Evolutionary conservation across 2,113 vertebrate genomes (phyloP).

Genomic region (Colistium nudipinnis): DNA sequence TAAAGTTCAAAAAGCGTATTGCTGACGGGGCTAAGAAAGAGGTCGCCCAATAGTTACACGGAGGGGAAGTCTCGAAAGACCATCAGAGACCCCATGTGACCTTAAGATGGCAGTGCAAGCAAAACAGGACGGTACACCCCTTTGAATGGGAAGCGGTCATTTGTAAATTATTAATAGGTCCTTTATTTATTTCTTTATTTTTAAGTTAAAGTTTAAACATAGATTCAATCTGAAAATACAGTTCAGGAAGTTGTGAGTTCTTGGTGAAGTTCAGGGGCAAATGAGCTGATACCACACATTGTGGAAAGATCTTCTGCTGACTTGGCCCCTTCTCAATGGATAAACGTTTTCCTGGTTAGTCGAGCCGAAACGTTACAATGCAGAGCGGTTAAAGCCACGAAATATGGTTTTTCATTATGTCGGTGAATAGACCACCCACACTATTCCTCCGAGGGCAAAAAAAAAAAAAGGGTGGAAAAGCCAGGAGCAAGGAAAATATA

Average conservation of each 20-base stretch:
- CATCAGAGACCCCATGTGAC: constrained; percentile 70
- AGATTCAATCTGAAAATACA: neutral
- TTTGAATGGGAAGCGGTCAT: neutral
- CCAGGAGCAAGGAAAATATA: constrained; percentile 51
- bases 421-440: constrained; percentile 73
- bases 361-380: constrained; percentile 54
- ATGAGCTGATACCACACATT: constrained; percentile 39
- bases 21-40: neutral
- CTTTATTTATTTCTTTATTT: neutral
- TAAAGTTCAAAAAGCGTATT: neutral
- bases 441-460: constrained; percentile 44
- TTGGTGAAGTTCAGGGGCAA: neutral
- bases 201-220: neutral
- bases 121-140: neutral
- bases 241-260: constrained; percentile 12
- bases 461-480: constrained; percentile 49
- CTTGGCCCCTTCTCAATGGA: constrained; percentile 58
- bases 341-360: constrained; percentile 56
- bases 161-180: neutral
- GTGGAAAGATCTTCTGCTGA: constrained; percentile 68
- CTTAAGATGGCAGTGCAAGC: constrained; percentile 49
- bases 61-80: constrained; percentile 44
- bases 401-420: constrained; percentile 78
- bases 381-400: constrained; percentile 59
- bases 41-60: neutral